Base-by-base conservation (phyloP, 2,888 invertebrate species). In the Epsilonema sp. region DNA sequence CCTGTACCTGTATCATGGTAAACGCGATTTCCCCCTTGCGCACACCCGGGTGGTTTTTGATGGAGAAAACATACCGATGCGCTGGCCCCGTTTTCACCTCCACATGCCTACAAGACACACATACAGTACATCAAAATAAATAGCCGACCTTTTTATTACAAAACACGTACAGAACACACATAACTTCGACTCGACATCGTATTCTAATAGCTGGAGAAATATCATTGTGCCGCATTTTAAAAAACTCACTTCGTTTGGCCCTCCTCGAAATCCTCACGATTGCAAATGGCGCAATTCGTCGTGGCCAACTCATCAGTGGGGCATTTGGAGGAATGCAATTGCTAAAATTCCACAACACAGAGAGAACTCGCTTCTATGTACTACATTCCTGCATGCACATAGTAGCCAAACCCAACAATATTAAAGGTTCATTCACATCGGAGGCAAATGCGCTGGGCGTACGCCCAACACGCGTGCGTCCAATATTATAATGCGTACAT, bases 201-300 rank as follows among this genome's bases (percentile, higher is more conserved):
- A n/a, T n/a, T n/a, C n/a, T n/a, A n/a, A n/a, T n/a, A n/a, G n/a
- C n/a, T n/a, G n/a, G n/a, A n/a, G n/a, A n/a, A n/a, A n/a, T n/a
- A n/a, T n/a, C 31, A 31, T 31, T 8, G 31, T 8, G 8, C 31
- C 8, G 31, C 31, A 31, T 8, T 16, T 31, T n/a, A n/a, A n/a
- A 36, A 25, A 24, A 54, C 55, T 54, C 73, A 86, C 85, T 80
- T 80, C 42, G 79, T 75, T 69, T 81, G 79, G 58, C 78, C 77
- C 25, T 53, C 45, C 26, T 78, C 75, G 66, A 86, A 85, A 67
- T 89, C 87, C 57, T 74, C 74, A 16, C 76, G 75, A 67, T 82
- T 80, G 51, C 87, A 78, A 55, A 90, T 78, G 46, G 86, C 92
- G 70, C 85, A 86, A 69, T 92, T 92, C 44, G 82, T 79, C 48